Conservation (phyloP, 2,113 vertebrate genomes). For the Crotalus horridus region DNA sequence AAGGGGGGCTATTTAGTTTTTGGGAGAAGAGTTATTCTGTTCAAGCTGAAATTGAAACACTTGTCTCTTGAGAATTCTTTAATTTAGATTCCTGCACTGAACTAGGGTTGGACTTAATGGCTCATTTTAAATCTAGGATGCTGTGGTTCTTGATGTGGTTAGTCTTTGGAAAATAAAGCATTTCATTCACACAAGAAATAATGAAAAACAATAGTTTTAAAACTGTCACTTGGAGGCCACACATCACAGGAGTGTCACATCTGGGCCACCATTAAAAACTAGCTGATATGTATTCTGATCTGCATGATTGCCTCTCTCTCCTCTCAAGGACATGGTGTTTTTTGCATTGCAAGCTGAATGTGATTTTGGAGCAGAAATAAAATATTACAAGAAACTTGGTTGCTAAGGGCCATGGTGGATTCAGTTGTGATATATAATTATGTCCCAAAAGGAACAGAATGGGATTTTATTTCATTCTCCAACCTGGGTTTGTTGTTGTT, state of each 20-base stretch:
- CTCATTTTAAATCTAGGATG: neutral
- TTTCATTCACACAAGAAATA: neutral
- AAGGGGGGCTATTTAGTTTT: neutral
- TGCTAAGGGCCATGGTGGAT: neutral
- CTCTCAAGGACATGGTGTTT: too few species aligned
- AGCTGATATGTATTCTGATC: neutral
- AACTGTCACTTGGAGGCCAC: neutral
- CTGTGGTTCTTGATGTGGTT: neutral
- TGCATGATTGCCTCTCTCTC: neutral
- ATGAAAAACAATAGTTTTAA: neutral
- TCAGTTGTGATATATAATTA: neutral
- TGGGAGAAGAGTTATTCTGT: neutral
- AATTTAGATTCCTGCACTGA: neutral
- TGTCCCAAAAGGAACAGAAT: neutral
- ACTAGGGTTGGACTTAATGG: neutral
- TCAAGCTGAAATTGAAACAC: neutral
- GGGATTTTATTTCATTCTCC: neutral
- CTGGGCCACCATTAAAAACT: neutral
- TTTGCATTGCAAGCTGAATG: neutral
- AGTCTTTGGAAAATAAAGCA: neutral
- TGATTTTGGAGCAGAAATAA: neutral
- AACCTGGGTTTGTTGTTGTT: neutral
- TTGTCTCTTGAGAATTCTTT: neutral
- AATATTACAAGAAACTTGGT: neutral
- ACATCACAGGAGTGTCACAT: neutral